Percentiles rank a stretch among this genome's conserved stretches.
These are phyloP conservation scores for Myanophis thanlyinensis DNA, from an alignment of 2,113 vertebrate genomes.

Conservation along the genomic window DNA sequence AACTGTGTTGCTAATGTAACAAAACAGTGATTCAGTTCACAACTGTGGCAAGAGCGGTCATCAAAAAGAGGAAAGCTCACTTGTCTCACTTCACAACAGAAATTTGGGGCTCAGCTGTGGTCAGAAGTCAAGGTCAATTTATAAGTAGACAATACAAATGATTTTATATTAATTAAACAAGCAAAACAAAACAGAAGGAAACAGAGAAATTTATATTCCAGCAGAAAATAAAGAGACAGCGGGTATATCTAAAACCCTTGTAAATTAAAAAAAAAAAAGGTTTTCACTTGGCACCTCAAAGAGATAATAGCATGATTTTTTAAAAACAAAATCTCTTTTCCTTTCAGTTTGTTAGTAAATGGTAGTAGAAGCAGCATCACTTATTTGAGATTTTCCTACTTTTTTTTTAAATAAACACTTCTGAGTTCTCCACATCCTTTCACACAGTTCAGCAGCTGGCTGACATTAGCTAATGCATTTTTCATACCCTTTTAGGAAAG, in stretches of 20 bases:
- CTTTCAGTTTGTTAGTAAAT: neutral
- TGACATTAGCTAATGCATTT: conserved; percentile 9
- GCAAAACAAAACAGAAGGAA: neutral
- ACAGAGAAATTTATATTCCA: neutral
- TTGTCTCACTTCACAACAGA: neutral
- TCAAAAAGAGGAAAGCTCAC: too few relatives aligned
- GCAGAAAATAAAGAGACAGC: neutral
- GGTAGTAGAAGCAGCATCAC: neutral
- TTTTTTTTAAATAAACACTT: neutral
- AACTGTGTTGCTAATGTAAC: neutral
- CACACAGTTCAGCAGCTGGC: conserved; percentile 10
- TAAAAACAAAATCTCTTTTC: too few relatives aligned
- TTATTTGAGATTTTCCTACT: neutral
- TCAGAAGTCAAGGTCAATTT: neutral
- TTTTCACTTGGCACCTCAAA: neutral
- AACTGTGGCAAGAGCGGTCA: neutral
- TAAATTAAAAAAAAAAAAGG: neutral
- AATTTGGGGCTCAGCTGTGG: neutral
- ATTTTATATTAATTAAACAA: neutral
- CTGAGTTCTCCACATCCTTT: neutral
- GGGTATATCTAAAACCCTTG: neutral
- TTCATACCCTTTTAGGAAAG: conserved; percentile 10
- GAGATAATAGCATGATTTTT: neutral
- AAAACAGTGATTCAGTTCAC: neutral
- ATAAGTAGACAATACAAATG: neutral